A percentile compares a stretch with the other conserved stretches of the same genome.
phyloP scores from a whole-genome alignment of 2,888 invertebrate genomes.

The Orgyia antiqua region DNA sequence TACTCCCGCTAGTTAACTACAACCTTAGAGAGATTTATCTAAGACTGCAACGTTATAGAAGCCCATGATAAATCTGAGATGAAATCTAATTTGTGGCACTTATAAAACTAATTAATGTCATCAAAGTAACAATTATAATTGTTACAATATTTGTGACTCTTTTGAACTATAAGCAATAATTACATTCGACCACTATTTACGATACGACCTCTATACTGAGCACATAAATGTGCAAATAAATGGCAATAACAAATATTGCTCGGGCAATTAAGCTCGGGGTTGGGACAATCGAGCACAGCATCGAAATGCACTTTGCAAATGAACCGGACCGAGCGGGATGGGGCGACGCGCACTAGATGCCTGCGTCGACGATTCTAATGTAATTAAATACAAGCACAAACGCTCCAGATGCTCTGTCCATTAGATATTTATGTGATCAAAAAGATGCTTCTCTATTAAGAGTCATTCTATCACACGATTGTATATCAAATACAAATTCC shows the following conservation, averaged over 20 bases:
- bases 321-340: slow-evolving; percentile 52
- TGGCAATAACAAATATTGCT: slow-evolving; percentile 69
- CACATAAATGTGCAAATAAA: slow-evolving; percentile 52
- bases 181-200: too few species aligned
- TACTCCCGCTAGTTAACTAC: too few species aligned
- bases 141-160: too few species aligned
- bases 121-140: too few species aligned
- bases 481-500: too few species aligned
- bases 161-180: too few species aligned
- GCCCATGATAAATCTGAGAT: too few species aligned
- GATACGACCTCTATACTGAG: too few species aligned
- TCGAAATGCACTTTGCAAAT: slow-evolving; percentile 78
- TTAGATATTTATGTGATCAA: slow-evolving; percentile 16
- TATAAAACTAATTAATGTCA: too few species aligned
- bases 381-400: slow-evolving; percentile 53
- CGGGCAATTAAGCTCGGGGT: slow-evolving; percentile 66
- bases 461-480: slow-evolving; percentile 2
- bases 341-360: slow-evolving; percentile 25
- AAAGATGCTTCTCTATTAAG: slow-evolving; percentile 11
- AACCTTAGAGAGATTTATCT: too few species aligned
- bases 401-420: slow-evolving; percentile 20
- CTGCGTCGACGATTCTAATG: slow-evolving; percentile 51
- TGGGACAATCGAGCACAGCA: slow-evolving; percentile 64
- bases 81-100: too few species aligned
- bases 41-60: too few species aligned